A percentile compares a stretch with the other conserved stretches of the same genome.
These are phyloP conservation scores for Gymnopithys bicolor DNA, from an alignment of 2,797 vertebrate genomes.

Conservation along the genomic window DNA sequence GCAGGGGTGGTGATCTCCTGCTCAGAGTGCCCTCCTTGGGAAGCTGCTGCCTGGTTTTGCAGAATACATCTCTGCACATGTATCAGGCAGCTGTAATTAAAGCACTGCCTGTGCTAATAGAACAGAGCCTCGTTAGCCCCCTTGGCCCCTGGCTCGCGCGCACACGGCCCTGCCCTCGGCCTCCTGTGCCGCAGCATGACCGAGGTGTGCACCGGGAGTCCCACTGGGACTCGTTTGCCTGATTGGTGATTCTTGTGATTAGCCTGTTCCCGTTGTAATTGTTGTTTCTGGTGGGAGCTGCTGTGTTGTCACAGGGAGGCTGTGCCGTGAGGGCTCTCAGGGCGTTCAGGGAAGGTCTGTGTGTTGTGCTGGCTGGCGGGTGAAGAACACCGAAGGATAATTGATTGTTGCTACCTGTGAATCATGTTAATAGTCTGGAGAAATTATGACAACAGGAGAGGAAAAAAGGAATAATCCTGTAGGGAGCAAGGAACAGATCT, in stretches of 20 bases:
- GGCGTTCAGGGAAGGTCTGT: background rate
- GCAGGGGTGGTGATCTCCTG: background rate
- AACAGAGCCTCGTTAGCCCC: background rate
- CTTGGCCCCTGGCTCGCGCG: background rate
- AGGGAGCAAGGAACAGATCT: background rate
- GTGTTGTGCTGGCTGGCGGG: background rate
- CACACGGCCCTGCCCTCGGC: background rate
- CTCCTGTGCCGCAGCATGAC: accelerated
- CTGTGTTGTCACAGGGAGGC: background rate
- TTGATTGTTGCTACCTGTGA: background rate
- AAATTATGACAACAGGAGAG: background rate
- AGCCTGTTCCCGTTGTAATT: background rate
- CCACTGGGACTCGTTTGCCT: background rate
- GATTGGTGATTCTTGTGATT: background rate
- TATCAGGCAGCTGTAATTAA: background rate
- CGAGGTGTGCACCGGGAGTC: background rate
- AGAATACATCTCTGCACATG: accelerated
- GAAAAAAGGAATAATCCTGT: background rate
- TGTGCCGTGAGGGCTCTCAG: background rate
- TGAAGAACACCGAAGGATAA: background rate
- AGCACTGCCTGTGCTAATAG: background rate
- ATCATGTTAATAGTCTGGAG: background rate
- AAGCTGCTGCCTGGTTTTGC: background rate
- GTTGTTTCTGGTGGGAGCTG: background rate
- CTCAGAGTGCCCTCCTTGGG: background rate